phyloP scores from a whole-genome alignment of 2,888 invertebrate species.

The Tricholauxania praeusta region DNA sequence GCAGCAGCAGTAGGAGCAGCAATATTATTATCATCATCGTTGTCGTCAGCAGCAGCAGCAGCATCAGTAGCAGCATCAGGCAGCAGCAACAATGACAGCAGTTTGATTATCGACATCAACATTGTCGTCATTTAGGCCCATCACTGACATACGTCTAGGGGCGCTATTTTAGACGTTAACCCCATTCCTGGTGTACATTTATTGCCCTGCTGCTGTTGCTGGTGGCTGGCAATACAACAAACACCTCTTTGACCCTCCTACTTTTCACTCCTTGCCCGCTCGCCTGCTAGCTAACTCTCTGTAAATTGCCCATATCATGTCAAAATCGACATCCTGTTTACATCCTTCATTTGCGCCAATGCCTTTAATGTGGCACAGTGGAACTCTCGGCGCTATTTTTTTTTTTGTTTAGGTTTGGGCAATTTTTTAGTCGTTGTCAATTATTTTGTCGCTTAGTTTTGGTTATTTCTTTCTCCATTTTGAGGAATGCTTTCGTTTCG shows the following conservation, averaged over 20 bases:
- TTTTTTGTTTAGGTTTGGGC: too few species aligned
- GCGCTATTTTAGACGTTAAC: neutral
- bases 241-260: neutral
- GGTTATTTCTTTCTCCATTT: too few species aligned
- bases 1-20: too few species aligned
- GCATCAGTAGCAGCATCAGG: neutral
- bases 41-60: neutral
- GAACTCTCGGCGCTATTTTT: too few species aligned
- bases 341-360: too few species aligned
- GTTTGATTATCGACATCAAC: conserved; percentile 1
- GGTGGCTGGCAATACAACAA: neutral
- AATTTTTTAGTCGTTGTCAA: too few species aligned
- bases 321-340: neutral
- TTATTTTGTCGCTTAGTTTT: too few species aligned
- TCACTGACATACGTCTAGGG: neutral
- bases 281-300: neutral
- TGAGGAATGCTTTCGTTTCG: too few species aligned
- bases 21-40: conserved; percentile 4
- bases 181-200: conserved; percentile 9
- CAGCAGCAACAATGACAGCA: neutral
- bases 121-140: conserved; percentile 6
- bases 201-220: conserved; percentile 11
- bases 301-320: conserved; percentile 9
- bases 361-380: too few species aligned
- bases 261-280: neutral